Percentiles rank a stretch among this genome's conserved stretches.
These are phyloP conservation scores for Platerodrilus igneus DNA, from an alignment of 2,888 invertebrate genomes.

Conservation along the genomic window DNA sequence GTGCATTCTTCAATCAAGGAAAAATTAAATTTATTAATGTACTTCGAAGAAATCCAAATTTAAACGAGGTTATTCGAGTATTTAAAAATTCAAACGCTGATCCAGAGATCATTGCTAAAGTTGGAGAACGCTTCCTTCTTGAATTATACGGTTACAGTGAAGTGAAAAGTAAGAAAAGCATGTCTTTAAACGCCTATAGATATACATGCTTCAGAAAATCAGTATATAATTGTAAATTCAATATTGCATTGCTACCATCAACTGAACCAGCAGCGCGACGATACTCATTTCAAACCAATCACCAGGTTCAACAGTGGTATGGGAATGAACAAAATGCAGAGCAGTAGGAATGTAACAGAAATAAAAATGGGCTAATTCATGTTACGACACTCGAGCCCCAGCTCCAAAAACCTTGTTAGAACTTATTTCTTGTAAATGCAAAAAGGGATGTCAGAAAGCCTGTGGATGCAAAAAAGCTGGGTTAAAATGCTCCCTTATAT, in stretches of 20 bases:
- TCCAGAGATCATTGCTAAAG: too few relatives aligned
- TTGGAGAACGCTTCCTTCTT: too few relatives aligned
- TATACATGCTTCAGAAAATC: constrained; percentile 14
- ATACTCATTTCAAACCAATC: constrained; percentile 28
- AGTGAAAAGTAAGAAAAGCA: constrained; percentile 15
- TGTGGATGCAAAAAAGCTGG: constrained; percentile 8
- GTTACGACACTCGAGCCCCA: constrained; percentile 15
- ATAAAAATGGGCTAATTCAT: constrained; percentile 21
- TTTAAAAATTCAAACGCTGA: too few relatives aligned
- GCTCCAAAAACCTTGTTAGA: too few relatives aligned
- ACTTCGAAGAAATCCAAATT: too few relatives aligned
- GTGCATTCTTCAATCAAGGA: too few relatives aligned
- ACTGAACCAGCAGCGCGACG: constrained; percentile 26
- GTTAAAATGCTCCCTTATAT: constrained; percentile 9
- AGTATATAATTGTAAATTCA: constrained; percentile 21
- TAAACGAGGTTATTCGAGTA: too few relatives aligned
- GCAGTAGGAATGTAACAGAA: constrained; percentile 23
- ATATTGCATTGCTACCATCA: constrained; percentile 19
- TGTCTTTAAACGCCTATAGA: constrained; percentile 22
- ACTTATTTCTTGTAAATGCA: too few relatives aligned
- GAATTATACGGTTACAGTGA: too few relatives aligned
- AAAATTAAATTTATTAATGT: too few relatives aligned
- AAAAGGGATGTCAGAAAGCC: too few relatives aligned
- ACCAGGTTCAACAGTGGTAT: constrained; percentile 25
- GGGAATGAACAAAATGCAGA: constrained; percentile 16